A percentile compares a stretch with the other conserved stretches of the same genome.
Evolutionary conservation across 2,113 vertebrate species (phyloP).

Genomic region (Syngnathus scovelli): DNA sequence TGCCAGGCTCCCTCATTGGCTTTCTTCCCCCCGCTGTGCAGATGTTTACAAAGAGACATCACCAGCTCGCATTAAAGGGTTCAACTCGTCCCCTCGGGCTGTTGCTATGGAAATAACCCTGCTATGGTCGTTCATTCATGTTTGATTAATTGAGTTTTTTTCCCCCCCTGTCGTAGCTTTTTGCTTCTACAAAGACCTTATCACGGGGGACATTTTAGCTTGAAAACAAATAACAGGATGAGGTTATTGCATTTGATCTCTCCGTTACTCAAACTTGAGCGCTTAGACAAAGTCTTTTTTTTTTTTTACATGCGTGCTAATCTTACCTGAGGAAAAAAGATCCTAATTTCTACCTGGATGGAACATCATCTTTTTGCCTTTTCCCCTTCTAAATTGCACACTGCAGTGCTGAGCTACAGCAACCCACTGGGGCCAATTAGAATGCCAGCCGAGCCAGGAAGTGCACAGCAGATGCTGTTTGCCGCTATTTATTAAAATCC

Average conservation of each 20-base stretch:
- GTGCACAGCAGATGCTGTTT: constrained; percentile 69
- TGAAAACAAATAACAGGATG: constrained; percentile 52
- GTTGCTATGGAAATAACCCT: constrained; percentile 75
- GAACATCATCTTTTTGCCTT: constrained; percentile 45
- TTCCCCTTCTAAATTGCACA: constrained; percentile 42
- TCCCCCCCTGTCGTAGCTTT: constrained; percentile 33
- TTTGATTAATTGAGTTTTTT: constrained; percentile 73
- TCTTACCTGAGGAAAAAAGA: neutral
- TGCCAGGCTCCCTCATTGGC: constrained; percentile 64
- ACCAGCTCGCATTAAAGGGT: constrained; percentile 69
- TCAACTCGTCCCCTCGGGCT: constrained; percentile 68
- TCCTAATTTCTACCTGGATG: constrained; percentile 47
- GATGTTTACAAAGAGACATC: constrained; percentile 74
- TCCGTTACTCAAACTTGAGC: constrained; percentile 8
- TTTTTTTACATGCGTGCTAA: constrained; percentile 22
- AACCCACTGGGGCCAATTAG: constrained; percentile 74
- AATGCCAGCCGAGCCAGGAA: constrained; percentile 65
- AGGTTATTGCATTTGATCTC: constrained; percentile 32
- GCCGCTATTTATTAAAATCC: constrained; percentile 74
- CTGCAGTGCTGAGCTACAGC: constrained; percentile 50
- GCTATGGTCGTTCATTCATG: constrained; percentile 66
- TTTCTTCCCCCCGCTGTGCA: constrained; percentile 53
- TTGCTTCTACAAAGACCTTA: constrained; percentile 56
- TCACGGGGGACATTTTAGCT: constrained; percentile 57
- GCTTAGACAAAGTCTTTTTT: constrained; percentile 10